Evolutionary conservation across 2,797 vertebrate genomes (phyloP), one percentile per base, ranked within the genome.

Genomic region (Remorina albescens): DNA sequence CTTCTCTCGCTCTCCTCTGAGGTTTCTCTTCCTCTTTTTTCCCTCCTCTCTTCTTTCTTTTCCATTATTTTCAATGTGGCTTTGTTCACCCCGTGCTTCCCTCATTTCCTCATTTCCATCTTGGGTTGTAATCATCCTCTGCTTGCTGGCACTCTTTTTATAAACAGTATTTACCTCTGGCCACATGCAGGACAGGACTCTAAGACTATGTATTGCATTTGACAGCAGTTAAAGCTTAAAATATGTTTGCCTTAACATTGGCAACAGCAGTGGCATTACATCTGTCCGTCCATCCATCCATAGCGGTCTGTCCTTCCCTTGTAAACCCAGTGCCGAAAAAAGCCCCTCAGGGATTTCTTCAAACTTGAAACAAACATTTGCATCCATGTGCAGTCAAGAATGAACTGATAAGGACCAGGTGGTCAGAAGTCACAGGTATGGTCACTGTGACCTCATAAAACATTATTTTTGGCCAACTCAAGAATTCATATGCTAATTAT

Each of bases 21-120:
- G 58, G 71, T 67, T 70, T 74, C 81, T 82, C 72, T 74, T 41
- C 74, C 54, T 81, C 77, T 61, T 80, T 80, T 76, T 68, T 72
- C 78, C 64, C 58, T 81, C 66, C 56, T 56, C 64, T 76, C 44
- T 30, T 74, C 71, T 80, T 79, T 67, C 50, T 44, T 80, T 58
- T 83, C 63, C 68, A 78, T 85, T 69, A 59, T 78, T 88, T 79
- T 86, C 71, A 53, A 3, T 8, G 19, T 19, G 11, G 60, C 87
- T 91, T 89, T 91, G 88, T 91, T 86, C 76, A 12, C 57, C 62
- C 80, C 6, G 4, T 76, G 70, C 82, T 86, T 68, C 72, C 64
- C 83, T 87, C 78, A 70, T 83, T 84, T 82, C 82, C 78, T 72
- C 73, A 76, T 78, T 85, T 84, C 85, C 66, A 80, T 74, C 72